Evolutionary conservation across 2,797 vertebrate species (phyloP), one percentile per base, ranked within the genome.

Genomic region (Xerus rutilus): DNA sequence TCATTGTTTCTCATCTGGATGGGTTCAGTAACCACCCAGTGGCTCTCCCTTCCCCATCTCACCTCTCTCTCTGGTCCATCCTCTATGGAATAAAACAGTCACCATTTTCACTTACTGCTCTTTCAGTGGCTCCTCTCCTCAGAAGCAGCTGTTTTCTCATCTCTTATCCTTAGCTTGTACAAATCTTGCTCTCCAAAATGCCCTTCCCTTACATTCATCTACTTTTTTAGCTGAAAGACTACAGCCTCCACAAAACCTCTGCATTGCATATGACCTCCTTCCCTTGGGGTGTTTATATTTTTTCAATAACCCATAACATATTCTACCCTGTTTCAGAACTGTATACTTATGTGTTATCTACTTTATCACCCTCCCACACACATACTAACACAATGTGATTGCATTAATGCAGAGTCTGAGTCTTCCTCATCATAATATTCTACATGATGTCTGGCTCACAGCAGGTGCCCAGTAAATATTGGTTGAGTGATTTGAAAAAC

Each of bases 401-500:
- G 54, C 8, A 57, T 85, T 89, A 82, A 82, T 25, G 25, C 23
- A 72, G 78, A 35, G 39, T 92, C 84, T 91, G 14, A 89, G 28
- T 76, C n/a, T 91, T 91, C 62, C 17, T 82, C 28, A 59, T 93
- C 35, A 81, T 74, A 17, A 10, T 79, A 35, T 93, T 93, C 23
- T 90, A 65, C 67, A 35, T 65, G 15, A 82, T 81, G 32, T 79
- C 57, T 67, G 57, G 35, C 45, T 96, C 59, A 76, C 67, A 93
- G 65, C 57, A 88, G 49, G 62, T 76, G 17, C 7, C 32, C 62
- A 93, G n/a, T 76, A 78, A 87, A 87, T 83, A 78, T 35, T 85
- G 52, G 21, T 85, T 85, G 59, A 95, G 52, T 70, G 35, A 91
- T 91, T 91, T 93, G 64, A 79, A 69, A 93, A 93, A 47, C n/a